Conservation (phyloP, 2,113 vertebrate species). For the Cromileptes altivelis region DNA sequence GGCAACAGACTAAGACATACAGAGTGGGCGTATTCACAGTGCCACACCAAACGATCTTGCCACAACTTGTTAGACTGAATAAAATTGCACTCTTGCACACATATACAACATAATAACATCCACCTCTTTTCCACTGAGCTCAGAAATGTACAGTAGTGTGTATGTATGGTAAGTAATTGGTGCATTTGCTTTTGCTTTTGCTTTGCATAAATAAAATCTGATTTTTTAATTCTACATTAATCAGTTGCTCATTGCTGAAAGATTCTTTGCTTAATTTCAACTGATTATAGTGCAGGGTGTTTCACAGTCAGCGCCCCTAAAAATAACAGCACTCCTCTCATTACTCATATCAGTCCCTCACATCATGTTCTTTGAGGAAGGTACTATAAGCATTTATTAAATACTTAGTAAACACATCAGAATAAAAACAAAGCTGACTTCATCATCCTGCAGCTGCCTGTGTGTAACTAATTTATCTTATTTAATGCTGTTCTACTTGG, state of each 20-base stretch:
- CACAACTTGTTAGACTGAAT: slow-evolving; percentile 67
- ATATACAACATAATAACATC: slow-evolving; percentile 43
- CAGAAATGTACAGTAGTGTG: slow-evolving; percentile 9
- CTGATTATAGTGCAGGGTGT: neutral
- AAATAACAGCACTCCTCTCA: neutral
- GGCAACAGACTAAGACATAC: slow-evolving; percentile 42
- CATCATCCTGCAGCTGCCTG: no score
- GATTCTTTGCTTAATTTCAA: slow-evolving; percentile 50
- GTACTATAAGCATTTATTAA: neutral
- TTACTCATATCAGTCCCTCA: slow-evolving; percentile 7
- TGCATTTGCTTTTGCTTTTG: slow-evolving; percentile 5
- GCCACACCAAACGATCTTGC: slow-evolving; percentile 69
- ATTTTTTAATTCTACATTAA: neutral
- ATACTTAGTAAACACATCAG: neutral
- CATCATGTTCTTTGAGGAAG: neutral
- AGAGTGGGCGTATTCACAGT: slow-evolving; percentile 57
- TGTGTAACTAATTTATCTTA: no score
- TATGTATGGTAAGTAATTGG: neutral
- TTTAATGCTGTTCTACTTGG: no score
- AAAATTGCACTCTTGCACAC: slow-evolving; percentile 45
- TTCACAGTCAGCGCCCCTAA: neutral
- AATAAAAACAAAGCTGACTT: neutral
- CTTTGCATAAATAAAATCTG: slow-evolving; percentile 32
- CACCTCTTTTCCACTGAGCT: slow-evolving; percentile 21
- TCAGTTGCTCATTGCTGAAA: slow-evolving; percentile 9